Evolutionary conservation across 2,113 vertebrate species (phyloP).

Genomic region (cat (Felis catus)): F.catus_Fca126_mat1.0 CM031416.1:139391501-139392000

Average conservation of each 20-base stretch:
- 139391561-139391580: not conserved
- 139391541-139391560: not conserved
- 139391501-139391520: not conserved
- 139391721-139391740: not conserved
- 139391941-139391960: not conserved
- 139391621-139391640: too few relatives aligned
- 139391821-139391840: not conserved
- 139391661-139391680: accelerated
- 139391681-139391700: not conserved
- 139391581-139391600: not conserved
- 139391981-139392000: not conserved
- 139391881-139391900: not conserved
- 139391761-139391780: not conserved
- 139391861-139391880: not conserved
- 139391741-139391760: not conserved
- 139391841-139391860: not conserved
- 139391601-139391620: accelerated
- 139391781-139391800: not conserved
- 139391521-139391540: not conserved
- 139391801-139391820: not conserved
- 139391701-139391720: not conserved
- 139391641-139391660: not conserved
- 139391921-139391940: not conserved
- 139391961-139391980: not conserved
- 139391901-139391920: not conserved